Base-by-base conservation (phyloP, 2,113 vertebrate genomes). In the Alosa alosa region DNA sequence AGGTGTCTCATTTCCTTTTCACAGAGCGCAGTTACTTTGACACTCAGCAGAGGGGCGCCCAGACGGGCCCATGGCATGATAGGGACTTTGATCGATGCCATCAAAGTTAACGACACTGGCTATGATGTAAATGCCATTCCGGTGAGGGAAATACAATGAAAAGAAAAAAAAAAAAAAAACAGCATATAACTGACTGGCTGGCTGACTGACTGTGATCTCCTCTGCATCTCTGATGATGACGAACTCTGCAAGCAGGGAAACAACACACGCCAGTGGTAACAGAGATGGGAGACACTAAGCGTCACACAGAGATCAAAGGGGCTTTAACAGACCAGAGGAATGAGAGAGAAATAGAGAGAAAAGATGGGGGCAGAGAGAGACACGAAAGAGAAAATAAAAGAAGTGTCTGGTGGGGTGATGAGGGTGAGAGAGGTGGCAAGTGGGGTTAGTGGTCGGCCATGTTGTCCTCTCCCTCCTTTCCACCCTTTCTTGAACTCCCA, bases 91-190 rank as follows among this genome's bases (percentile, higher is more conserved):
- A 78, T 78, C 11, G 72, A 36, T 78, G 72, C 39, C 72, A 78
- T 78, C 36, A 78, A 78, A 78, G 72, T 78, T 78, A 78, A 39
- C 72, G 36, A 78, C 72, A 17, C 36, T 39, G 72, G 13, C 72
- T 78, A 31, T 78, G 72, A 36, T 78, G 13, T 39, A 78, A 78
- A 39, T 39, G 11, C 9, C 36, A 39, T 41, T 78, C 31, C 72
- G 39, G 31, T 39, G 72, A 17, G 31, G 13, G n/a, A 50, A 52
- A 20, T 17, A 64, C 17, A 72, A 78, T 8, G 2, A 50, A 83
- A 50, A 13, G 9, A 7, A 39, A 36, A 81, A 81, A 22, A 36
- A 81, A 81, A 22, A 72, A 36, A 15, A 36, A 39, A 78, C 10
- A 36, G 11, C 10, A 31, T 3, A 3, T 41, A 17, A 4, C 13